These are phyloP conservation scores for Pyrrhosoma nymphula DNA, from an alignment of 2,888 invertebrate species.

Conservation along the genomic window DNA sequence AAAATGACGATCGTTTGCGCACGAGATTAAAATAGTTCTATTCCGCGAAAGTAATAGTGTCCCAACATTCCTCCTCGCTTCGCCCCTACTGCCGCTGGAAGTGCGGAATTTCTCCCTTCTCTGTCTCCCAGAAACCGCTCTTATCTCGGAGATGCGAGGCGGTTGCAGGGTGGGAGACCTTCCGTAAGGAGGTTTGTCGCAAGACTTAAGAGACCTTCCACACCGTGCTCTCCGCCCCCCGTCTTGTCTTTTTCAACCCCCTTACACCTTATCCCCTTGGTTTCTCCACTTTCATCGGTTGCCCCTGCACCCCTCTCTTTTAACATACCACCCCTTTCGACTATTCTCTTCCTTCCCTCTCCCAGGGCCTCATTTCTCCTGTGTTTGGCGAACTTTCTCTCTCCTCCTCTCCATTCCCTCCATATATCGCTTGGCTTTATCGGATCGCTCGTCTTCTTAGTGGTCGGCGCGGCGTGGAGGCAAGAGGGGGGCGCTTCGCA, in stretches of 20 bases:
- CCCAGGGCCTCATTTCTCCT: background rate
- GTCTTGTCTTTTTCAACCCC: background rate
- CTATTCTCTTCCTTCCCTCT: background rate
- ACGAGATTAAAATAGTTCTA: conserved; percentile 56
- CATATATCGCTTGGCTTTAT: conserved; percentile 62
- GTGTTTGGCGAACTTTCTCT: conserved; percentile 54
- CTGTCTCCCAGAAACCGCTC: background rate
- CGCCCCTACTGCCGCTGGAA: background rate
- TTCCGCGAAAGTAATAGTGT: conserved; percentile 51
- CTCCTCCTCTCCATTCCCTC: background rate
- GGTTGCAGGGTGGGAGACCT: background rate
- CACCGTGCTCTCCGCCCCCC: background rate
- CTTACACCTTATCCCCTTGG: background rate
- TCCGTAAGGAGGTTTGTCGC: conserved; percentile 50
- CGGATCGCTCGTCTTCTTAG: conserved; percentile 53
- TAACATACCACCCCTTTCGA: background rate
- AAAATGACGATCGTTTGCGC: conserved; percentile 30
- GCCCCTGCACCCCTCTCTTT: background rate
- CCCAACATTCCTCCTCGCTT: conserved; percentile 13
- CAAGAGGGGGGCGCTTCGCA: background rate
- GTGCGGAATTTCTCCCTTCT: conserved; percentile 13
- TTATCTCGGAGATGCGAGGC: conserved; percentile 54
- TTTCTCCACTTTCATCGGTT: background rate
- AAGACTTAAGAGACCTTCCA: conserved; percentile 7
- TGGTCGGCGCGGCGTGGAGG: conserved; percentile 2